Evolutionary conservation across 1,140 invertebrate species (phyloP), one percentile per base, ranked within the genome.

Genomic region (Bombus cullumanus): DNA sequence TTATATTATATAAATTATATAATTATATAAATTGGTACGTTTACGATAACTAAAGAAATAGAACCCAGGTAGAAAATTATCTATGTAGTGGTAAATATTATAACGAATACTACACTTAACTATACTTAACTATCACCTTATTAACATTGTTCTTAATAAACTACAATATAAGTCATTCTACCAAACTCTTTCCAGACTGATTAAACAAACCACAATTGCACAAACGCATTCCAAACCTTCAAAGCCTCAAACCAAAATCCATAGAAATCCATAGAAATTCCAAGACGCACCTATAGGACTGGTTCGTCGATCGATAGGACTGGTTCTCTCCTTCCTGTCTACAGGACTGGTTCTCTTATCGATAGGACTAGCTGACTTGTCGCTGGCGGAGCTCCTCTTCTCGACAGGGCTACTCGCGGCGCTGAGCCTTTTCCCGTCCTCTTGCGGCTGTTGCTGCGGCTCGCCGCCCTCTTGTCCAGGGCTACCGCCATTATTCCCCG

Each of bases 301-400:
- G 28, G 91, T 81, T 88, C 91, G 91, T 68, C 93, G 90, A 80
- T 94, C 94, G 69, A 94, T 88, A 1, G 94, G 94, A 43, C 94
- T 94, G 15, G 90, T 87, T 37, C 91, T 89, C 2, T 94, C 94
- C 59, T 94, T 95, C 77, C 92, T 94, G 57, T 95, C 94, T 34
- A 94, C 84, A 0, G 94, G 94, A 76, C 94, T 94, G 43, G 86
- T 90, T 64, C 93, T 91, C 43, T 94, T 94, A 53, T 95, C 95
- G 71, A 95, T 93, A 0, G 94, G 94, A 79, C 94, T 95, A 47
- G 92, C 92, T 15, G 94, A 95, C 80, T 95, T 95, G 79, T 95
- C 94, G 72, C 94, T 95, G 28, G 93, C 92, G 18, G 94, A 94
- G 71, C 94, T 95, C 25, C 93, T 91, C 88, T 95, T 95, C 72